These are phyloP conservation scores for Dasysyrphus albostriatus DNA, from an alignment of 2,888 invertebrate genomes.

Conservation along the genomic window DNA sequence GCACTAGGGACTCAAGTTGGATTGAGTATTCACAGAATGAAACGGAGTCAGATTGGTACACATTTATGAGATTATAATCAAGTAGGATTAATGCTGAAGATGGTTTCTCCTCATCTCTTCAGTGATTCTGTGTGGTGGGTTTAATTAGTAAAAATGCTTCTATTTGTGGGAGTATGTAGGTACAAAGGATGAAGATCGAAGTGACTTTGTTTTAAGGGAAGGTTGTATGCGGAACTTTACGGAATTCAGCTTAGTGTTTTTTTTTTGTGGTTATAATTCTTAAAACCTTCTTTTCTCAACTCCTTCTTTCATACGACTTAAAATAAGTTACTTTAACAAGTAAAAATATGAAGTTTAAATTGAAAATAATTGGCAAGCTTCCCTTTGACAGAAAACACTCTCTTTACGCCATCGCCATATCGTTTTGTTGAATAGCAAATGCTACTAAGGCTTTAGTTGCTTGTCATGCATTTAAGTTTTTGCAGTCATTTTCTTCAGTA, in stretches of 20 bases:
- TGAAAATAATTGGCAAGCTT: no score
- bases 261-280: neutral
- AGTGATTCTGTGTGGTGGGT: neutral
- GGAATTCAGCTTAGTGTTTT: neutral
- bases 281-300: no score
- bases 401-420: no score
- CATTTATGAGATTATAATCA: slow-evolving; percentile 62
- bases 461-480: no score
- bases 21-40: slow-evolving; percentile 7
- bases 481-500: no score
- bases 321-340: no score
- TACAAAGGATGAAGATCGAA: neutral
- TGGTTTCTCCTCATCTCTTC: neutral
- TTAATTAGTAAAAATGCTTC: neutral
- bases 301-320: neutral
- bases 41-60: slow-evolving; percentile 52
- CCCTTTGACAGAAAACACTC: no score
- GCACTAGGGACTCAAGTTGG: slow-evolving; percentile 24
- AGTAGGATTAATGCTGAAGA: slow-evolving; percentile 43
- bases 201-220: neutral
- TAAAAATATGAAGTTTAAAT: no score
- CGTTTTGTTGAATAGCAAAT: no score
- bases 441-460: no score
- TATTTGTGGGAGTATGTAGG: neutral
- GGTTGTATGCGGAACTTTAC: neutral